phyloP scores from a whole-genome alignment of 2,797 vertebrate species.

The Benthosema pterotum region DNA sequence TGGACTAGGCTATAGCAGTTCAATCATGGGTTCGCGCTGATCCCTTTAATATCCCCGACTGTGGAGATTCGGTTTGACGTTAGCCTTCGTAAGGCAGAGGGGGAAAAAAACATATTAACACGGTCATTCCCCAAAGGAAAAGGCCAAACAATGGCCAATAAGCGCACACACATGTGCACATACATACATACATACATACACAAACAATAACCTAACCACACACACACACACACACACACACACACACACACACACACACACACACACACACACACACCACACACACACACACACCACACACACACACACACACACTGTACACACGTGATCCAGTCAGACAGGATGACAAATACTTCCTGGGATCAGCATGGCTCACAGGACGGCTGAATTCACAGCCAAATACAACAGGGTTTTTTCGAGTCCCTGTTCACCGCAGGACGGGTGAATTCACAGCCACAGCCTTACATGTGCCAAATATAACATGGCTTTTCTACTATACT shows the following conservation, averaged over 20 bases:
- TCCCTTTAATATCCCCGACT: slow-evolving; percentile 65
- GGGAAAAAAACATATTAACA: slow-evolving; percentile 60
- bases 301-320: slow-evolving; percentile 1
- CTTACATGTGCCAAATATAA: too few relatives aligned
- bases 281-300: slow-evolving; percentile 19
- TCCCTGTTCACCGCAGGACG: too few relatives aligned
- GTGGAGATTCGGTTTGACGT: slow-evolving; percentile 53
- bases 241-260: background rate
- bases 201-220: background rate
- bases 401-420: too few relatives aligned
- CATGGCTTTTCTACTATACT: too few relatives aligned
- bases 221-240: background rate
- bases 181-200: background rate
- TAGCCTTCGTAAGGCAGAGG: slow-evolving; percentile 66
- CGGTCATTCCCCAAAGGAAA: slow-evolving; percentile 38
- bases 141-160: slow-evolving; percentile 33
- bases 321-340: slow-evolving; percentile 28
- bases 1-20: slow-evolving; percentile 58
- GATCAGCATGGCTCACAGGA: slow-evolving; percentile 63
- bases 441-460: too few relatives aligned
- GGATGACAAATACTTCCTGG: slow-evolving; percentile 69
- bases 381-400: too few relatives aligned
- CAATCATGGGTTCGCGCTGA: slow-evolving; percentile 57
- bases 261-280: slow-evolving; percentile 25
- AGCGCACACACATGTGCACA: background rate